Evolutionary conservation across 2,113 vertebrate species (phyloP).

Genomic region (Epinephelus moara): DNA sequence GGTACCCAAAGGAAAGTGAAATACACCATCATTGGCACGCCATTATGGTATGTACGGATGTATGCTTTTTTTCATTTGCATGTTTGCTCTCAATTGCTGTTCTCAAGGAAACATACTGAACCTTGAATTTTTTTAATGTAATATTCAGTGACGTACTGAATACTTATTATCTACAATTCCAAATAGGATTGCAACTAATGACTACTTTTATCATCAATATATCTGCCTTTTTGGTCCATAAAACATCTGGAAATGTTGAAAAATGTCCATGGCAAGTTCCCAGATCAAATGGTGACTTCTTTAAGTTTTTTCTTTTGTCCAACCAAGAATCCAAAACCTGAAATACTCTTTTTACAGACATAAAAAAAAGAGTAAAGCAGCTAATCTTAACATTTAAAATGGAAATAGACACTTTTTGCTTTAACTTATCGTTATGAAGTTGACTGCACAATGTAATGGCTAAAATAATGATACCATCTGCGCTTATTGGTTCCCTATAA

Average conservation of each 20-base stretch:
- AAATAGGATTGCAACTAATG: neutral
- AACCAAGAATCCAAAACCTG: neutral
- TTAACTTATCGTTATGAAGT: too few species aligned
- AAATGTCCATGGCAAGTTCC: neutral
- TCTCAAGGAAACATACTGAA: neutral
- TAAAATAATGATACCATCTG: too few species aligned
- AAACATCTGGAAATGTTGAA: neutral
- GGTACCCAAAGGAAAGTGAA: conserved; percentile 36
- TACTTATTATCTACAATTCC: neutral
- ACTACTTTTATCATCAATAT: neutral
- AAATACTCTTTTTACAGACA: neutral
- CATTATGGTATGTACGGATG: conserved; percentile 30
- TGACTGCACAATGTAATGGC: too few species aligned
- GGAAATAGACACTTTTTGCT: too few species aligned
- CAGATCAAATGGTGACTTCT: neutral
- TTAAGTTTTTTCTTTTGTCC: neutral
- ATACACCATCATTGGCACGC: conserved; percentile 12
- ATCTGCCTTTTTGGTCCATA: neutral
- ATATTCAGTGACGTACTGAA: neutral
- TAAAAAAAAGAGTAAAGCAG: neutral
- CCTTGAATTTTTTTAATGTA: neutral
- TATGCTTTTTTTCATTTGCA: neutral
- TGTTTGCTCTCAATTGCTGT: conserved; percentile 1
- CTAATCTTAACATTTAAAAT: neutral
- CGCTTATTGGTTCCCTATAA: too few species aligned